Evolutionary conservation across 2,113 vertebrate species (phyloP), one percentile per base, ranked within the genome.

Genomic region (Aptenodytes patagonicus): DNA sequence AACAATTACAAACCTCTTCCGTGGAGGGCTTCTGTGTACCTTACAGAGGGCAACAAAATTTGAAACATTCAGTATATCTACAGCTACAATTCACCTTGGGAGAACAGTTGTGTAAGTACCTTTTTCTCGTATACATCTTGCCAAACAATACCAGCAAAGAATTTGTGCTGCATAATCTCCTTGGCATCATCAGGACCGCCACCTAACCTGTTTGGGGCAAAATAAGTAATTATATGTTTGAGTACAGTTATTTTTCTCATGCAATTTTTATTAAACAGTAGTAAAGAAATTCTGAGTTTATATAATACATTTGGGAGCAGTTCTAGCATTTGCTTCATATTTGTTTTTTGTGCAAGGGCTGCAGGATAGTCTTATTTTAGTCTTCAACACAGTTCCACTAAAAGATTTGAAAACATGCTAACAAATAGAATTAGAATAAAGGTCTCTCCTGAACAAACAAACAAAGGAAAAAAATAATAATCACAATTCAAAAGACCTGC

Each of bases 91-190:
- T 72, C 78, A 83, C 54, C 42, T 31, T 46, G 47, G 47, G 20
- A 64, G 28, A 83, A 73, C 26, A 66, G 28, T 70, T 86, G 75
- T 66, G 10, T 11, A 86, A 76, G 25, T 93, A 99, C 99, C 99
- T 99, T 99, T 97, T 99, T 99, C 97, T 99, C 99, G 3, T 99
- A 99, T 84, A 99, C 99, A 25, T 99, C 99, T 98, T 99, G 98
- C 99, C 99, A 99, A 97, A 98, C 98, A 49, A 99, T 99, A 96
- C 98, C 98, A 89, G 99, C 98, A 51, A 99, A 99, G 98, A 99
- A 99, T 94, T 99, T 99, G 98, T 99, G 99, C 97, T 99, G 99
- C 99, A 99, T 99, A 93, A 99, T 99, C 98, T 99, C 99, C 98
- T 99, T 99, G 66, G 99, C 99, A 15, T 99, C 99, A 76, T 99